Evolutionary conservation across 2,113 vertebrate genomes (phyloP), one percentile per base, ranked within the genome.

Genomic region (Zosterops japonicus): DNA sequence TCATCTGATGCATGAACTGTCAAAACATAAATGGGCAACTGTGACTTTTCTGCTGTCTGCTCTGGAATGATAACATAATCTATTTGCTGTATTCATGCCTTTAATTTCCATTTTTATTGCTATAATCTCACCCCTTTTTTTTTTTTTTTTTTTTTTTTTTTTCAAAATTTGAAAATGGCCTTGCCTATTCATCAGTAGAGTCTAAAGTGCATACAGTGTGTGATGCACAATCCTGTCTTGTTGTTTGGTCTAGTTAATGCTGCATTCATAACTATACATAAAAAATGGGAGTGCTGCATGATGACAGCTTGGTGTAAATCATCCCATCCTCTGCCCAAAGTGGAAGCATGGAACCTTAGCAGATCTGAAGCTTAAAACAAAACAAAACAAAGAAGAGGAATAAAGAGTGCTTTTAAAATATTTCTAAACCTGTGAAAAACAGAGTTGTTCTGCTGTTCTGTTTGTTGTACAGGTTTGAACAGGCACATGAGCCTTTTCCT

Each of bases 31-130:
- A 93, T 49, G 60, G 79, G 47, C 60, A 91, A 56, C 89, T 31
- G 56, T 87, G 86, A 83, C 68, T 94, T 87, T 83, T 94, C 59
- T 1, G 3, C 68, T 93, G 83, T 72, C 92, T 95, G 90, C 76
- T 95, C 72, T 81, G 91, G 64, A 90, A 95, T 57, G 79, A 86
- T 90, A 94, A 92, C 68, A 74, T 70, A 94, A 93, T 94, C 64
- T 83, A 55, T 92, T 86, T 83, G 33, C 50, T 76, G 41, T 95
- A 61, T 83, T 90, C 85, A 74, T 79, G 68, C 47, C 85, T 92
- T 90, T 94, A 72, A 93, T 94, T 97, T 97, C 92, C 86, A 89
- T 93, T 95, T 97, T 93, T 90, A 96, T 93, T 92, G 79, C 93
- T 90, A 56, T 77, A 85, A 90, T 80, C 53, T 83, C 74, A 55